Base-by-base conservation (phyloP, 30 jellyfish, hydroid and myxozoan genomes). In the Turritopsis rubra region DNA sequence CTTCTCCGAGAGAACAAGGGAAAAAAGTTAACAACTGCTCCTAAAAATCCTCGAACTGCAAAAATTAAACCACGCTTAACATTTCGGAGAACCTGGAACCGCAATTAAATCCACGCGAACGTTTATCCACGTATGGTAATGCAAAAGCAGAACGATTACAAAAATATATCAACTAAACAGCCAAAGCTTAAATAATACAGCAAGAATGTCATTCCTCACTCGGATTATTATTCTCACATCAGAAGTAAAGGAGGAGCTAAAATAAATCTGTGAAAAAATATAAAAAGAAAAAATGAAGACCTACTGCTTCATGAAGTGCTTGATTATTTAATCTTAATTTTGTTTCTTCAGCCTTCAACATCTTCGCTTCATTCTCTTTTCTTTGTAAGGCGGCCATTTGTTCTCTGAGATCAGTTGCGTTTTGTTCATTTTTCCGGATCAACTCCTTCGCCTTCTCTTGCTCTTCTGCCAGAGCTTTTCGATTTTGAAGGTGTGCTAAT, bases 331-430 rank as follows among this genome's bases (percentile, higher is more conserved):
- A 75, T 27, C 53, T 79, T 21, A 91, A 78, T 7, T 73, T 79
- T 83, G 86, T 95, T 74, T 91, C 91, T 71, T 91, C 97, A 52
- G 80, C 81, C 54, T 83, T 83, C 70, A 91, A 52, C 97, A 91
- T 91, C 54, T 82, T 73, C 1, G 89, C 86, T 31, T 91, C 97
- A 79, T 91, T 92, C 52, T 91, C 97, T 76, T 86, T 91, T 23
- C 84, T 1, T n/a, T 84, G 88, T 16, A 91, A 66, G 54, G 73
- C 90, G 25, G 85, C 88, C 75, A 91, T 91, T 80, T 91, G 97
- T 65, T 54, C 73, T 52, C 79, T 85, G 52, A 91, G 88, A 23
- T 80, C 87, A 1, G 28, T 27, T 53, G 87, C 85, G 73, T 73
- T 22, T 73, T 78, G 88, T 21, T 72, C 66, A 21, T 91, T 89